phyloP scores from a whole-genome alignment of 2,113 vertebrate genomes.

The Chiloscyllium plagiosum region DNA sequence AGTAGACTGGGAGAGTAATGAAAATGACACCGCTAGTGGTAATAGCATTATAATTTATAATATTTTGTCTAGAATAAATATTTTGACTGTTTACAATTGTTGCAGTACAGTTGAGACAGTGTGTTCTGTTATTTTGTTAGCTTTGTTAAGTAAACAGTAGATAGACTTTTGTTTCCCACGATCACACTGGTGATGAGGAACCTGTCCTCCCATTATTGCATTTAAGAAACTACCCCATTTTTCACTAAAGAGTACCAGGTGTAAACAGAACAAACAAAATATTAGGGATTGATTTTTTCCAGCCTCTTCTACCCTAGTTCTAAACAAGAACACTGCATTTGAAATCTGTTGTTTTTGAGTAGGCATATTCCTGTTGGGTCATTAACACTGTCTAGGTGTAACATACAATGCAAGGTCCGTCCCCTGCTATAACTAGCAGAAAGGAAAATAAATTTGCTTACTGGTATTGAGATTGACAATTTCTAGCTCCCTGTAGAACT shows the following conservation, averaged over 20 bases:
- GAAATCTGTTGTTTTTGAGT: not conserved
- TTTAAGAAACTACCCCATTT: not conserved
- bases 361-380: not conserved
- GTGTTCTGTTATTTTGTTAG: not conserved
- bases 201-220: not conserved
- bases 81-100: not conserved
- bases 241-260: not conserved
- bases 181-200: not conserved
- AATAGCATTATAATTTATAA: not conserved
- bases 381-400: not conserved
- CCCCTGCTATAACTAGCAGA: not conserved
- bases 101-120: not conserved
- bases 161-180: not conserved
- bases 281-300: not conserved
- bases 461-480: not conserved
- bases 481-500: not conserved
- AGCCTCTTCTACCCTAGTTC: not conserved
- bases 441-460: not conserved
- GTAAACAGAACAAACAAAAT: not conserved
- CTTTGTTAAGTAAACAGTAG: not conserved
- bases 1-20: slow-evolving; percentile 80
- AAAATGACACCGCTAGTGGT: slow-evolving; percentile 88
- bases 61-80: not conserved
- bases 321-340: not conserved
- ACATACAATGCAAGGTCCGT: not conserved